phyloP scores from a whole-genome alignment of 2,888 invertebrate genomes.

The Eurytoma adleriae region DNA sequence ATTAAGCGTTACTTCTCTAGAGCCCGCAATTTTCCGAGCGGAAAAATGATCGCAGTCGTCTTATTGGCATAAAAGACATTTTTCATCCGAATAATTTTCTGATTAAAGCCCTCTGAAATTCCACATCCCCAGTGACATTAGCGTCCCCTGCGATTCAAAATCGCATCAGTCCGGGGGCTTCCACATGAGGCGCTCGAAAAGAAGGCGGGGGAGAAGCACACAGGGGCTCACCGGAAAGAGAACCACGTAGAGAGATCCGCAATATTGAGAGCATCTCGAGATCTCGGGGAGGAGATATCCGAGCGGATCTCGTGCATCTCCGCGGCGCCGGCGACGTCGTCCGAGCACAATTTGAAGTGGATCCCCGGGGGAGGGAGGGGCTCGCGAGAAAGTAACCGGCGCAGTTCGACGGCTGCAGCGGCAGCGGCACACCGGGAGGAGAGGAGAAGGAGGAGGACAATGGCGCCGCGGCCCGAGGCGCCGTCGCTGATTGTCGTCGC shows the following conservation, averaged over 20 bases:
- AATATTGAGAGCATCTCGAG: slow-evolving; percentile 20
- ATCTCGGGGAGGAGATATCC: slow-evolving; percentile 33
- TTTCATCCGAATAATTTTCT: too few species aligned
- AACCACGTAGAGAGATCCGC: neutral
- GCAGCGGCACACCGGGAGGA: neutral
- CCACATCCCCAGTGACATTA: neutral
- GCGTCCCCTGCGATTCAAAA: slow-evolving; percentile 30
- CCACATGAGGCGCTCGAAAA: slow-evolving; percentile 6
- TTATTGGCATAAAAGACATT: too few species aligned
- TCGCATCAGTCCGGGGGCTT: slow-evolving; percentile 20
- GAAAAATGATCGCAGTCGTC: too few species aligned
- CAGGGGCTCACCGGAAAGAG: neutral
- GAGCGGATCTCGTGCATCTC: slow-evolving; percentile 8
- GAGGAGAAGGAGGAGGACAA: slow-evolving; percentile 31
- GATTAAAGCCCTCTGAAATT: too few species aligned
- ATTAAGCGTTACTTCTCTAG: too few species aligned
- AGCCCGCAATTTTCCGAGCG: too few species aligned
- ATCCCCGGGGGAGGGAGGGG: slow-evolving; percentile 45
- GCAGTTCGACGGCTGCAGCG: neutral
- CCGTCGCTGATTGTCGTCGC: slow-evolving; percentile 64
- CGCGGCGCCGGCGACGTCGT: slow-evolving; percentile 8
- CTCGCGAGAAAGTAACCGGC: slow-evolving; percentile 35
- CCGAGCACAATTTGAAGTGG: slow-evolving; percentile 54
- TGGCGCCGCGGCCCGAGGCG: slow-evolving; percentile 58
- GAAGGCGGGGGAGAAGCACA: neutral